These are phyloP conservation scores for Notodonta ziczac DNA, from an alignment of 2,888 invertebrate genomes.

Conservation along the genomic window DNA sequence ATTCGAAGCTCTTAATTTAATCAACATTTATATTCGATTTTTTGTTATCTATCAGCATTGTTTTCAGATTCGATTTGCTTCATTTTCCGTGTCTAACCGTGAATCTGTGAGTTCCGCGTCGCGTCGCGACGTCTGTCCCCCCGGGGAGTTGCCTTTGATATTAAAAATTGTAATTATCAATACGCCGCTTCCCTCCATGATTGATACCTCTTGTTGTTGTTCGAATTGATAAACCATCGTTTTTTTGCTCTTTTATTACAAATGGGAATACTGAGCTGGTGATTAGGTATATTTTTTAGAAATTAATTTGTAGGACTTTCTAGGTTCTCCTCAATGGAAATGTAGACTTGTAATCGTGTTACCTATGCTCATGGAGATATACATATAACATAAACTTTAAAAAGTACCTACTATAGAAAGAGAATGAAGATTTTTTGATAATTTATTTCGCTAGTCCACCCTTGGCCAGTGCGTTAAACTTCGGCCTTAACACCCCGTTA, in stretches of 20 bases:
- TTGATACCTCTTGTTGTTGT: slow-evolving; percentile 6
- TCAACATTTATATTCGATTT: no score
- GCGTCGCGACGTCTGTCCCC: neutral
- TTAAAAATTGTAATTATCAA: slow-evolving; percentile 4
- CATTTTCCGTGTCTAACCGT: neutral
- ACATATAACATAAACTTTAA: no score
- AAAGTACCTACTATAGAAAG: no score
- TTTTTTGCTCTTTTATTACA: slow-evolving; percentile 7
- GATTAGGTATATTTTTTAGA: neutral
- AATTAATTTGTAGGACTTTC: neutral
- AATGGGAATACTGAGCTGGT: neutral
- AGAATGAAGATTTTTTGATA: no score
- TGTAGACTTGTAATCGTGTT: no score
- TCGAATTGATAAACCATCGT: slow-evolving; percentile 6
- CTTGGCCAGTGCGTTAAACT: no score
- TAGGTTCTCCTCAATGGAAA: no score
- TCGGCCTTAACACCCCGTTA: no score
- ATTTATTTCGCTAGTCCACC: no score
- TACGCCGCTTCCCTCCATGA: neutral
- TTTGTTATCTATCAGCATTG: neutral
- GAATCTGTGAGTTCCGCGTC: neutral
- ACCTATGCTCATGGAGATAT: no score
- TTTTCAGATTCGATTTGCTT: neutral
- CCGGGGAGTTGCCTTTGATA: neutral
- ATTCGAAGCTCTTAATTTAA: no score